These are phyloP conservation scores for Ctenochaetus hawaiiensis DNA, from an alignment of 2,797 vertebrate species.

Conservation along the genomic window DNA sequence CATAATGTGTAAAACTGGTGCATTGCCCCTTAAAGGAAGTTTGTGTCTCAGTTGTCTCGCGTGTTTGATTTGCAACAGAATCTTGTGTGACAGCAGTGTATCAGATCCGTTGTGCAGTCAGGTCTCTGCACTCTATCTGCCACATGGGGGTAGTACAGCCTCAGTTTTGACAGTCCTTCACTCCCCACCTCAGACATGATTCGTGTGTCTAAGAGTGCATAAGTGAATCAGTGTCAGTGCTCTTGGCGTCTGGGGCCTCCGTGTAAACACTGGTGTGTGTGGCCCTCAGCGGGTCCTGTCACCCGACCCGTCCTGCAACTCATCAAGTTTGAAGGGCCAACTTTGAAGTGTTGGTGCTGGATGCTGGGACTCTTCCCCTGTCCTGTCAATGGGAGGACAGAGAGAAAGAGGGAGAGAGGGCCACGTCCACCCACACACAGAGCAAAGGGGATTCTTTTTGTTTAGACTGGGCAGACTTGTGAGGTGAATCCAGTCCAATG, in stretches of 20 bases:
- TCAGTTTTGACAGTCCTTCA: slow-evolving; percentile 57
- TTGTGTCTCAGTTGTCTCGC: not conserved
- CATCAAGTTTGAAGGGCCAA: slow-evolving; percentile 51
- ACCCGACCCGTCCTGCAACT: slow-evolving; percentile 54
- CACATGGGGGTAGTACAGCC: slow-evolving; percentile 81
- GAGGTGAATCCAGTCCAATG: slow-evolving; percentile 36
- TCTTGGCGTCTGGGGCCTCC: slow-evolving; percentile 45
- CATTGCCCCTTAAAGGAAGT: not conserved
- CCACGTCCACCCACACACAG: slow-evolving; percentile 26
- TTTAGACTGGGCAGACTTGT: slow-evolving; percentile 45
- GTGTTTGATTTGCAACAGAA: not conserved
- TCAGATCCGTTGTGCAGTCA: not conserved
- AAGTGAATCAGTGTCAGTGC: slow-evolving; percentile 39
- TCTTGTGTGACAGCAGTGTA: not conserved
- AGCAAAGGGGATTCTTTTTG: slow-evolving; percentile 10
- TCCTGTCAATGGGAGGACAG: slow-evolving; percentile 28
- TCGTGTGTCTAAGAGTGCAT: not conserved
- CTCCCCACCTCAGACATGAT: slow-evolving; percentile 3
- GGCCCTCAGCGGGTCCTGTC: slow-evolving; percentile 56
- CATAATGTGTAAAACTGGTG: not conserved
- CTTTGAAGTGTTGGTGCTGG: slow-evolving; percentile 58
- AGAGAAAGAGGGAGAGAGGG: not conserved
- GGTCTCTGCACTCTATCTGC: not conserved
- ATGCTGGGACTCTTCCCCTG: slow-evolving; percentile 36
- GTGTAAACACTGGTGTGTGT: slow-evolving; percentile 68